A percentile compares a stretch with the other conserved stretches of the same genome.
phyloP scores from a whole-genome alignment of 2,113 vertebrate genomes.

The Beaufortia kweichowensis region DNA sequence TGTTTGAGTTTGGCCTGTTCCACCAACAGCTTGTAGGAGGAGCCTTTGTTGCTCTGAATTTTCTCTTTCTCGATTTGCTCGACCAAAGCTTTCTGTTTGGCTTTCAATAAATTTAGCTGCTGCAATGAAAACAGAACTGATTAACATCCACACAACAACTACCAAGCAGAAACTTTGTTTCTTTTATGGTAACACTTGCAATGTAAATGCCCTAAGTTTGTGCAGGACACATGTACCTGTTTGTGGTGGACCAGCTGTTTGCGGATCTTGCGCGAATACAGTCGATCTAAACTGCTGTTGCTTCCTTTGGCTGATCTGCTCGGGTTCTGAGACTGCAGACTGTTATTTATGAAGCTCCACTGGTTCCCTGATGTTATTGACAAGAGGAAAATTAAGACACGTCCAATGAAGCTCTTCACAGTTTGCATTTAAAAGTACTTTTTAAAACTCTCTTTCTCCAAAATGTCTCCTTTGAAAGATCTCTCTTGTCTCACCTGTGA shows the following conservation, averaged over 20 bases:
- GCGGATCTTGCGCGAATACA: conserved; percentile 97
- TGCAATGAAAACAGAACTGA: conserved; percentile 79
- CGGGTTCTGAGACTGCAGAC: conserved; percentile 89
- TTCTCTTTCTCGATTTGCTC: conserved; percentile 99
- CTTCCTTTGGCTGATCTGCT: conserved; percentile 87
- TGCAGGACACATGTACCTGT: conserved; percentile 85
- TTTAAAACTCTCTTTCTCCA: background rate
- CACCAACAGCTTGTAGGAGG: conserved; percentile 98
- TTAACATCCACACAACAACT: conserved; percentile 49
- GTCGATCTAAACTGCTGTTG: conserved; percentile 91
- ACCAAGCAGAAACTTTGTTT: too few relatives aligned
- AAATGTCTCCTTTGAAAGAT: background rate
- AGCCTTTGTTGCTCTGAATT: conserved; percentile 99
- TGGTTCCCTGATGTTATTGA: conserved; percentile 84
- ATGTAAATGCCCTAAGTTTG: too few relatives aligned
- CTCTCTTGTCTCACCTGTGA: conserved; percentile 76
- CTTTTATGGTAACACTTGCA: too few relatives aligned
- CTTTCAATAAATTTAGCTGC: conserved; percentile 99
- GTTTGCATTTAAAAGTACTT: background rate
- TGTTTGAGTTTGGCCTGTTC: conserved; percentile 99
- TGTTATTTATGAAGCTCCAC: conserved; percentile 99
- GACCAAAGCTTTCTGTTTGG: conserved; percentile 99
- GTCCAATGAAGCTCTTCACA: too few relatives aligned
- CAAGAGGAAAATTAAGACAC: background rate
- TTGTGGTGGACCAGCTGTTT: conserved; percentile 99